Evolutionary conservation across 2,797 vertebrate genomes (phyloP).

Genomic region (Oceanodroma leucorhoa): DNA sequence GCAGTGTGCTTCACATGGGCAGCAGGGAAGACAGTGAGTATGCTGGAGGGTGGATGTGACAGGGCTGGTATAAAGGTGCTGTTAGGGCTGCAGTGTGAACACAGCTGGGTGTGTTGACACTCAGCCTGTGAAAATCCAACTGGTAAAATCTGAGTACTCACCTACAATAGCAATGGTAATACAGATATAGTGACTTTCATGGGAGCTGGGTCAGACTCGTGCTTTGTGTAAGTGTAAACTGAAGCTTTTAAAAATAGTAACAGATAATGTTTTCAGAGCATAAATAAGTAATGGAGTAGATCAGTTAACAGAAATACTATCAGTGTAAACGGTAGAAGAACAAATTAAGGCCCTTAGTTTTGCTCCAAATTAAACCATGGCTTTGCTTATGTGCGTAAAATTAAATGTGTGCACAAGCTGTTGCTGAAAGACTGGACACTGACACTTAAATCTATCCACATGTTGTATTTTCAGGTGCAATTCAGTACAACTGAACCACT

Average conservation of each 20-base stretch:
- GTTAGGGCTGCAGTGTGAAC: not conserved
- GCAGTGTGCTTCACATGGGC: rapidly evolving
- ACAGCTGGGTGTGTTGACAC: not conserved
- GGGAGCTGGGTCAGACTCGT: not conserved
- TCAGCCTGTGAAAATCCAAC: not conserved
- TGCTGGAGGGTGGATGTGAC: not conserved
- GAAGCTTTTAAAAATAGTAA: not conserved
- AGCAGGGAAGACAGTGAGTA: not conserved
- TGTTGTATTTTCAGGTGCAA: not conserved
- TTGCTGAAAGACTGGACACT: not conserved
- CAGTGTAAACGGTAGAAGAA: not conserved
- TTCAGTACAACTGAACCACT: not conserved
- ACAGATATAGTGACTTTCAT: rapidly evolving
- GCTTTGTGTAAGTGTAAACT: not conserved
- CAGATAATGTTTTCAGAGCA: not conserved
- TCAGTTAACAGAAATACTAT: not conserved
- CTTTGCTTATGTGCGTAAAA: not conserved
- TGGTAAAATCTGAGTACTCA: not conserved
- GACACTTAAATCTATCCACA: not conserved
- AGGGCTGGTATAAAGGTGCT: not conserved
- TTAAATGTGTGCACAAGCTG: not conserved
- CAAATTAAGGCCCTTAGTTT: not conserved
- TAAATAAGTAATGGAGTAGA: not conserved
- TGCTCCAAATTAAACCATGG: not conserved
- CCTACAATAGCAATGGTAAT: not conserved